Evolutionary conservation across 2,888 invertebrate genomes (phyloP), one percentile per base, ranked within the genome.

Genomic region (Daptonema setosum): DNA sequence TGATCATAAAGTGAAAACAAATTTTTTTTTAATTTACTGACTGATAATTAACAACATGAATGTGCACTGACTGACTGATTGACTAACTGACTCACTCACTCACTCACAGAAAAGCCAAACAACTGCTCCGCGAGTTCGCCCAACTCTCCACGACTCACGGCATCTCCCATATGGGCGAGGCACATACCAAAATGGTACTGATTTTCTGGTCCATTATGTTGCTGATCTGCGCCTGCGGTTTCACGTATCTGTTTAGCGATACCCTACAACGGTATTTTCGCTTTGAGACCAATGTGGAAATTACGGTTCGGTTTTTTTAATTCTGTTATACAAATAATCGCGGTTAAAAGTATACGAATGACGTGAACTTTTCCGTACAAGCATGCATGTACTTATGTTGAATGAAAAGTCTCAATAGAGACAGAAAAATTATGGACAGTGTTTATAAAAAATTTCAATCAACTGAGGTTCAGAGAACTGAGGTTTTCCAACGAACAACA

Each of bases 81-180:
- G n/a, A n/a, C n/a, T n/a, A n/a, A n/a, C n/a, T n/a, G n/a, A n/a
- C n/a, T n/a, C n/a, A n/a, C n/a, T n/a, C n/a, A n/a, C n/a, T n/a
- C n/a, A n/a, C n/a, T 51, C 26, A 3, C 28, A 51, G 51, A 8
- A 54, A 54, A 24, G 43, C 28, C 8, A 54, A 45, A 24, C n/a
- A 24, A 3, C 47, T 55, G 11, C 22, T 55, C 20, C 8, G 2
- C 22, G 55, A 55, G 25, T 47, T 26, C 29, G 55, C 55, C 2
- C 55, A 55, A 24, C 30, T 55, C 8, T 48, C 48, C 3, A 48
- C 48, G 5, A 55, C 55, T 5, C 55, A 55, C 48, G 55, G 28
- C 17, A 43, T 55, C 41, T 20, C 35, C 5, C 55, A 55, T 25
- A 48, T 55, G 48, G 55, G 55, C 29, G 55, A 55, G 28, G 55